Percentiles rank a stretch among this genome's conserved stretches.
Evolutionary conservation across 2,113 vertebrate genomes (phyloP).

Genomic region (Callorhinus ursinus): DNA sequence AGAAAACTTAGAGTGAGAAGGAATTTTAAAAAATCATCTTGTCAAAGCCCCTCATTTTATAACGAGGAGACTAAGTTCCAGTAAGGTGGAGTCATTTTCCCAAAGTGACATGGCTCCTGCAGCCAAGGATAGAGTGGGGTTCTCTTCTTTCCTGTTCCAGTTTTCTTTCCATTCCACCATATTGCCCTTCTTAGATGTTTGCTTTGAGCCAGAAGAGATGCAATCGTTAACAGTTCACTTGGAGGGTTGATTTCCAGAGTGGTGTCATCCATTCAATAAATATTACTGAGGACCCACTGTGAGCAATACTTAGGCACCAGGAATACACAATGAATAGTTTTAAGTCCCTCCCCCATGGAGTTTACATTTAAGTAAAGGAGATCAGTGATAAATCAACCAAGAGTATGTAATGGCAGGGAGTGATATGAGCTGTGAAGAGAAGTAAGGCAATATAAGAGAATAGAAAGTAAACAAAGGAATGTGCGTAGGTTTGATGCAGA

Average conservation of each 20-base stretch:
- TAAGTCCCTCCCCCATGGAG: background rate
- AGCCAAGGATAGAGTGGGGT: background rate
- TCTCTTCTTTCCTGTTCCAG: background rate
- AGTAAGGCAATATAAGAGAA: background rate
- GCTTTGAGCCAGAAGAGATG: background rate
- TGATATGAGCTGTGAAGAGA: background rate
- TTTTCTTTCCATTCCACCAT: background rate
- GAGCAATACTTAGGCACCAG: background rate
- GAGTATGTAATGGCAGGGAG: background rate
- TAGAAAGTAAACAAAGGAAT: background rate
- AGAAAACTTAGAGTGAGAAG: slow-evolving; percentile 52
- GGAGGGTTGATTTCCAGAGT: background rate
- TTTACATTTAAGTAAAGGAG: background rate
- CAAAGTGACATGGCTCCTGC: background rate
- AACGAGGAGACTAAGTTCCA: background rate
- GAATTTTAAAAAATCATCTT: slow-evolving; percentile 35
- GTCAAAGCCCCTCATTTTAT: slow-evolving; percentile 53
- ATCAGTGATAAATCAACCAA: background rate
- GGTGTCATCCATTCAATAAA: background rate
- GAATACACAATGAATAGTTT: background rate
- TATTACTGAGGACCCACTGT: background rate
- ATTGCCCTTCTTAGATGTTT: background rate
- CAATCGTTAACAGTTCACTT: background rate
- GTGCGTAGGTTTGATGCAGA: background rate
- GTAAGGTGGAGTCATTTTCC: background rate